Evolutionary conservation across 2,797 vertebrate species (phyloP).

Genomic region (Pristis pectinata): DNA sequence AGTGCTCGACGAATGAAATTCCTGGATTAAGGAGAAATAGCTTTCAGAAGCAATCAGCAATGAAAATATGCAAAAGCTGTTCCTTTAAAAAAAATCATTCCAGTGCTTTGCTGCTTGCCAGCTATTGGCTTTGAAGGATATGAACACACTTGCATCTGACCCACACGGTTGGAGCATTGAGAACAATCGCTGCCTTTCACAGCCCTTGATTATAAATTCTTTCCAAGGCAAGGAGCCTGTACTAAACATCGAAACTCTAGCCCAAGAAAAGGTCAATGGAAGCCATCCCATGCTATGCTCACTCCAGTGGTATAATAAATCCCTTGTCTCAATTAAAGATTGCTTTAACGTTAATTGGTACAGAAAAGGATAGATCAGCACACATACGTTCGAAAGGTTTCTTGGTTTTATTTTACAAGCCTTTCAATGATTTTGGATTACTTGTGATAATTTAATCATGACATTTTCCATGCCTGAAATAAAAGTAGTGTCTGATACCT

Average conservation of each 20-base stretch:
- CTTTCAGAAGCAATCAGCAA: conserved; percentile 58
- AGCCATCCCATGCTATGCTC: conserved; percentile 53
- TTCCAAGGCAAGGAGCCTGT: conserved; percentile 65
- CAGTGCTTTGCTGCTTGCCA: conserved; percentile 60
- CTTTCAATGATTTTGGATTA: neutral
- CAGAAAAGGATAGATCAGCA: conserved; percentile 49
- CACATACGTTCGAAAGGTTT: conserved; percentile 57
- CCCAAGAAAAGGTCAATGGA: conserved; percentile 64
- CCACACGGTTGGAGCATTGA: conserved; percentile 62
- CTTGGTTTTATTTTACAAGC: conserved; percentile 43
- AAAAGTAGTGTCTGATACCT: conserved; percentile 47
- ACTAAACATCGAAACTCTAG: conserved; percentile 66
- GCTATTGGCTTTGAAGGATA: conserved; percentile 63
- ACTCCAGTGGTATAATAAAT: conserved; percentile 57
- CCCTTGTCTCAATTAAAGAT: conserved; percentile 54
- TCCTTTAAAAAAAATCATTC: conserved; percentile 69
- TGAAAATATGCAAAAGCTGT: conserved; percentile 70
- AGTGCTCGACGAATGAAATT: conserved; percentile 60
- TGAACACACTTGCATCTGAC: conserved; percentile 66
- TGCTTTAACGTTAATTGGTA: conserved; percentile 56
- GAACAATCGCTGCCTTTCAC: conserved; percentile 75
- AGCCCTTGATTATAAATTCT: conserved; percentile 69
- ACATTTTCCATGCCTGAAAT: conserved; percentile 40
- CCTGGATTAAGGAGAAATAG: conserved; percentile 61
- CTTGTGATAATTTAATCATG: conserved; percentile 41